Evolutionary conservation across 2,113 vertebrate species (phyloP).

Genomic region (Lophochroa leadbeateri): DNA sequence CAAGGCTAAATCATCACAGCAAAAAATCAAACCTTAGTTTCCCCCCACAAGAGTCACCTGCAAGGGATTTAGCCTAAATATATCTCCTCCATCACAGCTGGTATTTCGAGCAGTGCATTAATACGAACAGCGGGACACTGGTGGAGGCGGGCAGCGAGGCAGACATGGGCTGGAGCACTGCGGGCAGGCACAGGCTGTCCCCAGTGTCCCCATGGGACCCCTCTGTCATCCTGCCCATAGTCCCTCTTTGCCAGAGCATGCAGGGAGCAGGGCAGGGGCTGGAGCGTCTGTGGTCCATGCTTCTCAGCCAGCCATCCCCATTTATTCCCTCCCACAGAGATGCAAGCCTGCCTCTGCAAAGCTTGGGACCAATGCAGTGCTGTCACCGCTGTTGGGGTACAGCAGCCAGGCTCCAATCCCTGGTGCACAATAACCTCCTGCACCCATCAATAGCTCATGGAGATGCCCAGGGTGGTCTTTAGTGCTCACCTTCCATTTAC

Average conservation of each 20-base stretch:
- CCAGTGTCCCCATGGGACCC: accelerated
- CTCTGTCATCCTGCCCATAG: neutral
- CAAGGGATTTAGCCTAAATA: neutral
- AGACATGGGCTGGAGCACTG: neutral
- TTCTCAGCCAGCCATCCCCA: neutral
- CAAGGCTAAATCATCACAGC: neutral
- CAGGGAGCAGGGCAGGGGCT: neutral
- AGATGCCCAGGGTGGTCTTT: neutral
- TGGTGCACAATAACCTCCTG: neutral
- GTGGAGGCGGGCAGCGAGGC: accelerated
- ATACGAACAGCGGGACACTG: accelerated
- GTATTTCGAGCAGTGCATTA: neutral
- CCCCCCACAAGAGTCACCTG: neutral
- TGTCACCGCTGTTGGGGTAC: neutral
- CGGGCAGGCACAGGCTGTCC: accelerated
- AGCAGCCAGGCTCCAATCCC: neutral
- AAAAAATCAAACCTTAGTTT: neutral
- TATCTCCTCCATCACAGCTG: neutral
- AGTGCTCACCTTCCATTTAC: neutral
- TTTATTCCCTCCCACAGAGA: neutral
- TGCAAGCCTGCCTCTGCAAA: neutral
- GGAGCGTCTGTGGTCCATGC: neutral
- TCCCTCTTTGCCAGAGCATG: neutral
- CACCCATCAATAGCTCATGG: neutral
- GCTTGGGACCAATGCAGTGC: too few species aligned